These are phyloP conservation scores for Linepithema humile DNA, from an alignment of 1,140 invertebrate species.

Conservation along the genomic window DNA sequence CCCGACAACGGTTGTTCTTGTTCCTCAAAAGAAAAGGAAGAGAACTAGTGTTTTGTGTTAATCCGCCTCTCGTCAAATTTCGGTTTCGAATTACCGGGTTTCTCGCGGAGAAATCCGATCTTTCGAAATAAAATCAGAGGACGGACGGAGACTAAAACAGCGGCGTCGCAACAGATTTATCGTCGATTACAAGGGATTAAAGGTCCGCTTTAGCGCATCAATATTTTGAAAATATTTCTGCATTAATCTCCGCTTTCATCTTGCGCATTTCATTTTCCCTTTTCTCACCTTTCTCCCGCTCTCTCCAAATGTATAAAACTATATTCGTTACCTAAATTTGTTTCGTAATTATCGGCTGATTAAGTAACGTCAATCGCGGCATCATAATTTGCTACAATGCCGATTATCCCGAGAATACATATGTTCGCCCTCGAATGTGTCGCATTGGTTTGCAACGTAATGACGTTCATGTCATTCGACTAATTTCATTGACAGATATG, in stretches of 20 bases:
- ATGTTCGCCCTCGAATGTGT: not conserved
- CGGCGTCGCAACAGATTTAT: constrained; percentile 60
- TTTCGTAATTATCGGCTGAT: constrained; percentile 13
- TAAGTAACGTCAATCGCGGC: not conserved
- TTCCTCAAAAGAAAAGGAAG: not conserved
- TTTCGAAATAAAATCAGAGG: not conserved
- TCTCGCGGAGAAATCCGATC: not conserved
- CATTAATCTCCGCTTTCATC: constrained; percentile 30
- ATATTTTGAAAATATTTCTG: constrained; percentile 51
- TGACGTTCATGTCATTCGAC: constrained; percentile 10
- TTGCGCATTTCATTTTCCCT: not conserved
- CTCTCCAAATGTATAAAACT: not conserved
- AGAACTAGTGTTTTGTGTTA: not conserved
- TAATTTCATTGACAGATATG: constrained; percentile 7
- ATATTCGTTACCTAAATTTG: not conserved
- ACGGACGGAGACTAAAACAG: not conserved
- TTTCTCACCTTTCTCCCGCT: not conserved
- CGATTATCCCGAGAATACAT: not conserved
- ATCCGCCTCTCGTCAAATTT: not conserved
- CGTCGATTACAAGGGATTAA: constrained; percentile 56
- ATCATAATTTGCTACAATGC: not conserved
- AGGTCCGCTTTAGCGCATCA: constrained; percentile 37
- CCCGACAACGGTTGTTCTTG: not conserved
- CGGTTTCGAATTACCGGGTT: not conserved
- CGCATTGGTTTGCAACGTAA: not conserved